Base-by-base conservation (phyloP, 2,113 vertebrate species). In the Macaca mulatta region DNA sequence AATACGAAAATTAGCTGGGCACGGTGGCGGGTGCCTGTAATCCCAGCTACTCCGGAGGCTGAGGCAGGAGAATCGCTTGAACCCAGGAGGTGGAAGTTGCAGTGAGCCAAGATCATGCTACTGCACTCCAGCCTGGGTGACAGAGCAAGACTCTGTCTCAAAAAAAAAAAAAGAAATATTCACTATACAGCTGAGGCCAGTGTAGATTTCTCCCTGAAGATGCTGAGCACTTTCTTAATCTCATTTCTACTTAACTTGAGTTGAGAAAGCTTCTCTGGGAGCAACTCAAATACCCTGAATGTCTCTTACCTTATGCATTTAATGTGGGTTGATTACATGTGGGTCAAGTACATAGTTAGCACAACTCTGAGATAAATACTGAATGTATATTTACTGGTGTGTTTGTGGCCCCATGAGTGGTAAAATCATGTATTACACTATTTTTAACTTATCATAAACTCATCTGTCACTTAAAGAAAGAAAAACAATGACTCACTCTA, bases 401-500 rank as follows among this genome's bases (percentile, higher is more conserved):
- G 38, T 43, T 8, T 52, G 55, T 25, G 70, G 67, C 25, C 12
- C 78, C 22, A 75, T 48, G 5, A 10, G 4, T 10, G 90, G 27
- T 77, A 38, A 50, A 11, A 27, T 7, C 40, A 6, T 0, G 5
- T 0, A 23, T 23, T 43, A 89, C 1, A 14, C 10, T 3, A 43
- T 9, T 61, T 90, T 81, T 97, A 88, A 83, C 14, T 17, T 2
- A 11, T 12, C 30, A 30, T 7, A 38, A 55, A 84, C 18, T 78
- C 0, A 0, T 22, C 25, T 30, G 64, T 82, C 77, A 38, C 22
- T 69, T 55, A 43, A 12, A 25, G 18, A 27, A 23, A 61, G 45
- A 45, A 45, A 89, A 25, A 59, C 5, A 61, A 89, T 12, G 70
- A 99, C 99, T 99, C 97, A 99, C 99, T 98, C 99, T 99, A 98